These are phyloP conservation scores for Phrynocephalus guinanensis DNA, from an alignment of 2,797 vertebrate species.

Conservation along the genomic window DNA sequence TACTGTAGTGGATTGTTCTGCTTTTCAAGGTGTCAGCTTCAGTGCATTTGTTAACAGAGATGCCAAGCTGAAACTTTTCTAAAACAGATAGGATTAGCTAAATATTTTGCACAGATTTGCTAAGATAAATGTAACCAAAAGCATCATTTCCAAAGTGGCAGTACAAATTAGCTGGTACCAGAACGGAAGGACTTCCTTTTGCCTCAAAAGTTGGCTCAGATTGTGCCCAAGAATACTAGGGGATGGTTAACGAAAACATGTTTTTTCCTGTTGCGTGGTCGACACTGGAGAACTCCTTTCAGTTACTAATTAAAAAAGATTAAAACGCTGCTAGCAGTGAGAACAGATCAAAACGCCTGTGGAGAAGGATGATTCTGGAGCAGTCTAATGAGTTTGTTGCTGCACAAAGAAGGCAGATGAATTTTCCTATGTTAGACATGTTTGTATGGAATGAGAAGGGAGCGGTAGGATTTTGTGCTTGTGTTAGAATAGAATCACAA, in stretches of 20 bases:
- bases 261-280: slow-evolving; percentile 38
- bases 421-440: slow-evolving; percentile 26
- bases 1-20: too few relatives aligned
- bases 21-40: too few relatives aligned
- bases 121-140: background rate
- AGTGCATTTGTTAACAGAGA: too few relatives aligned
- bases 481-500: background rate
- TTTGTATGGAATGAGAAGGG: slow-evolving; percentile 32
- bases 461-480: background rate
- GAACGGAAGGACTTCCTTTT: slow-evolving; percentile 6
- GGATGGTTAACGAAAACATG: slow-evolving; percentile 8
- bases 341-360: slow-evolving; percentile 47
- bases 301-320: slow-evolving; percentile 40
- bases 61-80: background rate
- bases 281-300: slow-evolving; percentile 32
- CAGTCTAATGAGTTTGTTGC: slow-evolving; percentile 62
- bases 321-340: slow-evolving; percentile 43
- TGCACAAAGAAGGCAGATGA: slow-evolving; percentile 43
- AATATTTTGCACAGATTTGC: background rate
- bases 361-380: slow-evolving; percentile 49
- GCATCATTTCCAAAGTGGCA: background rate
- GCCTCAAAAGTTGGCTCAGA: background rate
- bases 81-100: background rate
- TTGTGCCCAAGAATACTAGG: slow-evolving; percentile 34
- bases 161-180: background rate